A percentile compares a stretch with the other conserved stretches of the same genome.
Evolutionary conservation across 2,113 vertebrate genomes (phyloP).

Genomic region (Haplochromis vanheusdeni): DNA sequence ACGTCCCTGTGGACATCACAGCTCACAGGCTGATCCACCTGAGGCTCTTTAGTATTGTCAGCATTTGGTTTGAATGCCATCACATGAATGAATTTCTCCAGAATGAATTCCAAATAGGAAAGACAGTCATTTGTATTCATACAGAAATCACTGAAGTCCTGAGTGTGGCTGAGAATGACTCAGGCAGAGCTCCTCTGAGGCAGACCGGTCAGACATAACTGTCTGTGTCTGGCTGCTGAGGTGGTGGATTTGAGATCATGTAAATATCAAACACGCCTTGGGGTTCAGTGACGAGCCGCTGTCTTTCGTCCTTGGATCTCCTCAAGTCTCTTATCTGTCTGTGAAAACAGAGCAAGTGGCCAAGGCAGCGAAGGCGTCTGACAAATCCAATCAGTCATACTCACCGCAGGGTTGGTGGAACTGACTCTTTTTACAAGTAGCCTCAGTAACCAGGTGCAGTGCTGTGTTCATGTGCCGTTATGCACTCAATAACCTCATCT

Average conservation of each 20-base stretch:
- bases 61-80: not conserved
- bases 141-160: not conserved
- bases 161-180: not conserved
- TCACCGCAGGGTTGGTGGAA: not conserved
- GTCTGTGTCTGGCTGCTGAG: not conserved
- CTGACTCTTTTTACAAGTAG: not conserved
- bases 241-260: not conserved
- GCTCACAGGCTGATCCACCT: not conserved
- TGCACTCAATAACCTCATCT: not conserved
- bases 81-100: not conserved
- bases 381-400: conserved; percentile 13
- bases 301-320: not conserved
- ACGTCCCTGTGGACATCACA: not conserved
- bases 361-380: not conserved
- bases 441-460: not conserved
- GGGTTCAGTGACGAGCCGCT: not conserved
- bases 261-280: conserved; percentile 11
- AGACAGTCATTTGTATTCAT: not conserved
- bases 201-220: not conserved
- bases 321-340: not conserved
- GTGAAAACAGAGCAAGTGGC: not conserved
- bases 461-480: not conserved
- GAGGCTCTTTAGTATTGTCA: not conserved
- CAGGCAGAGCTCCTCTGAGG: not conserved
- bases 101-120: not conserved